A percentile compares a stretch with the other conserved stretches of the same genome.
Evolutionary conservation across 2,797 vertebrate genomes (phyloP).

Genomic region (Gephyroberyx darwinii): DNA sequence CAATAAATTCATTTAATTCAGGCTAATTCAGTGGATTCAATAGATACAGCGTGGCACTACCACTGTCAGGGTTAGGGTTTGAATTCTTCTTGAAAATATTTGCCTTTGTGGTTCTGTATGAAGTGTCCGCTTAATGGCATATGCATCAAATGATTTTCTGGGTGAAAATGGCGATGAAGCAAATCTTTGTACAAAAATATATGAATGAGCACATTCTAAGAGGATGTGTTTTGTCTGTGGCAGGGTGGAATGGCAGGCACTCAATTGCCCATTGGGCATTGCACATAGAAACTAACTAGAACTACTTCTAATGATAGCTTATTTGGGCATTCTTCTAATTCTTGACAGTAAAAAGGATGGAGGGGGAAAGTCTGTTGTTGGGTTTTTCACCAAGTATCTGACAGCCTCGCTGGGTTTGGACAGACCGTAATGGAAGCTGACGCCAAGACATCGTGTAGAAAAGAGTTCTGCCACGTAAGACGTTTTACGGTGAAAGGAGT

Average conservation of each 20-base stretch:
- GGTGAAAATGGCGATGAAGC: neutral
- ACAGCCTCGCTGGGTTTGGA: neutral
- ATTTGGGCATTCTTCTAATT: neutral
- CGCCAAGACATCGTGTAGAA: neutral
- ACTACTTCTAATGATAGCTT: neutral
- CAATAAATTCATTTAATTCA: constrained; percentile 2
- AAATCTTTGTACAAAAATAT: neutral
- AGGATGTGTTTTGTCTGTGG: neutral
- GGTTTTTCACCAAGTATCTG: neutral
- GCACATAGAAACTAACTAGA: too few relatives aligned
- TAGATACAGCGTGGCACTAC: neutral
- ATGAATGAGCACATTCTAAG: too few relatives aligned
- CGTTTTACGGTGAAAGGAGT: neutral
- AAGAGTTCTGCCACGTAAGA: neutral
- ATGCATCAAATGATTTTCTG: too few relatives aligned
- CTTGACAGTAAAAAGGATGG: neutral
- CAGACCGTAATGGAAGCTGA: neutral
- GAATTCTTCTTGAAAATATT: neutral
- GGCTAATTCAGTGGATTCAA: neutral
- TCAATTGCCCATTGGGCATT: neutral
- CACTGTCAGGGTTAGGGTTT: neutral
- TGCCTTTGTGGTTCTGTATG: too few relatives aligned
- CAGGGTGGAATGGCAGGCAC: neutral
- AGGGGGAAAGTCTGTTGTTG: neutral
- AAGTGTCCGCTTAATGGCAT: too few relatives aligned